phyloP scores from a whole-genome alignment of 2,888 invertebrate genomes.

The Netelia inedita region DNA sequence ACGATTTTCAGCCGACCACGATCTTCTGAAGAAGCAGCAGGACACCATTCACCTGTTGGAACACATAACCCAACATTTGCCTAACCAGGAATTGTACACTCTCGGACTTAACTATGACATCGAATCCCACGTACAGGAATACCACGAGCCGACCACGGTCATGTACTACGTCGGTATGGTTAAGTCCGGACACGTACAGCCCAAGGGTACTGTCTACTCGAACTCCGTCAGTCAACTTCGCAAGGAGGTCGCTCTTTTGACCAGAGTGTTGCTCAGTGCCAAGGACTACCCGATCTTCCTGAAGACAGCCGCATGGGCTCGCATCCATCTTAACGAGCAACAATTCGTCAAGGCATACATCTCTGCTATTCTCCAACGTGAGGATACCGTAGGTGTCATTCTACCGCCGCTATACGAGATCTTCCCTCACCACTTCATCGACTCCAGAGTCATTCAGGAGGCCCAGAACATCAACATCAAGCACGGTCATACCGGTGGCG shows the following conservation, averaged over 20 bases:
- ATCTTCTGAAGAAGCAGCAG: slow-evolving; percentile 86
- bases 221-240: slow-evolving; percentile 88
- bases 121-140: slow-evolving; percentile 87
- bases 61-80: slow-evolving; percentile 88
- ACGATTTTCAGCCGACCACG: slow-evolving; percentile 86
- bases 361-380: slow-evolving; percentile 88
- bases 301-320: slow-evolving; percentile 89
- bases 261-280: slow-evolving; percentile 89
- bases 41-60: slow-evolving; percentile 87
- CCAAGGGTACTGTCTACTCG: slow-evolving; percentile 88
- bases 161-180: slow-evolving; percentile 87
- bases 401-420: slow-evolving; percentile 91
- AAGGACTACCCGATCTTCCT: slow-evolving; percentile 90
- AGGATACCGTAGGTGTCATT: slow-evolving; percentile 88
- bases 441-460: slow-evolving; percentile 89
- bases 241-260: slow-evolving; percentile 88
- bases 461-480: slow-evolving; percentile 86
- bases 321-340: slow-evolving; percentile 89
- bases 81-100: slow-evolving; percentile 86
- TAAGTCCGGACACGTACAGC: slow-evolving; percentile 86
- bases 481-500: slow-evolving; percentile 72
- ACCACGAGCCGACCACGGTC: slow-evolving; percentile 85
- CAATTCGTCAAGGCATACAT: slow-evolving; percentile 88
- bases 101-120: slow-evolving; percentile 88
- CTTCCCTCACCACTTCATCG: slow-evolving; percentile 90